Evolutionary conservation across 2,888 invertebrate species (phyloP).

Genomic region (Mythimna vitellina): DNA sequence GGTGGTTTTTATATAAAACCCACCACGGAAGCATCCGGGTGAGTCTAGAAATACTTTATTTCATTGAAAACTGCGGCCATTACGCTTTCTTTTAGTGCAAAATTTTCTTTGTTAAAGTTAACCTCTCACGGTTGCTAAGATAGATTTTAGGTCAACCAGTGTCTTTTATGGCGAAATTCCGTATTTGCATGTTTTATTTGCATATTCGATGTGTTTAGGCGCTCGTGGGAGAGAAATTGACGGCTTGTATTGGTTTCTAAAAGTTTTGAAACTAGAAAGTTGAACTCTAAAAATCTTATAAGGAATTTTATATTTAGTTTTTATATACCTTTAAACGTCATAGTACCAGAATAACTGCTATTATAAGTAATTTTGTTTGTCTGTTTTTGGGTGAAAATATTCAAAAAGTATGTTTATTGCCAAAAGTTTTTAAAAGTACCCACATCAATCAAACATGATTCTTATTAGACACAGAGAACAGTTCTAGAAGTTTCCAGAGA

Average conservation of each 20-base stretch:
- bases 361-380: not conserved
- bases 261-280: slow-evolving; percentile 54
- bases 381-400: not conserved
- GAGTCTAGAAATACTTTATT: slow-evolving; percentile 71
- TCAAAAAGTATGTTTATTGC: not conserved
- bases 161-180: slow-evolving; percentile 77
- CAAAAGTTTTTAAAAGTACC: not conserved
- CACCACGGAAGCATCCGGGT: slow-evolving; percentile 89
- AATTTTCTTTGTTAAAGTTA: slow-evolving; percentile 70
- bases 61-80: slow-evolving; percentile 49
- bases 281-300: not conserved
- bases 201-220: slow-evolving; percentile 66
- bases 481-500: slow-evolving; percentile 43
- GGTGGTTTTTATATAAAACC: slow-evolving; percentile 78
- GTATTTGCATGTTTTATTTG: slow-evolving; percentile 74
- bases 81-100: slow-evolving; percentile 63
- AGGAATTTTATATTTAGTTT: slow-evolving; percentile 17
- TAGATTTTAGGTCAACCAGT: slow-evolving; percentile 85
- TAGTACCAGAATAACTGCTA: not conserved
- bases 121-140: slow-evolving; percentile 72
- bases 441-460: too few relatives aligned
- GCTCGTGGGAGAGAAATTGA: slow-evolving; percentile 58
- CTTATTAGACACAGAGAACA: too few relatives aligned
- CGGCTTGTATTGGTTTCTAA: slow-evolving; percentile 16
- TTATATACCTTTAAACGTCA: slow-evolving; percentile 19